Evolutionary conservation across 2,888 invertebrate genomes (phyloP).

Genomic region (Eupithecia vulgata): DNA sequence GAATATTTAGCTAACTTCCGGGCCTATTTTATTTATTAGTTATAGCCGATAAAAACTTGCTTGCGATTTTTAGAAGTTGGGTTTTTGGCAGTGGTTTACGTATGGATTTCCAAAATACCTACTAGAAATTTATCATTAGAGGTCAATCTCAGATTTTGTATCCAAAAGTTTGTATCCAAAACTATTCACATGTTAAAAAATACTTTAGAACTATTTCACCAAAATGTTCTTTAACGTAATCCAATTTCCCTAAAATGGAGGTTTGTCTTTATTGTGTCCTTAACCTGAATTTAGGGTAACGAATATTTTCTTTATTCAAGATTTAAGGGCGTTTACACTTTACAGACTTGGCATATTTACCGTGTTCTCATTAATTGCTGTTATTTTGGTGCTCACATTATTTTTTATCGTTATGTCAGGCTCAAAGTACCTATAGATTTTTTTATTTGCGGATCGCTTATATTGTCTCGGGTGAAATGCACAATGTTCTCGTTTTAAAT

Average conservation of each 20-base stretch:
- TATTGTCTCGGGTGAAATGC: neutral
- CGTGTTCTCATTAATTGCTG: neutral
- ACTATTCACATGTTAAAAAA: neutral
- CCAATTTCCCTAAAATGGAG: neutral
- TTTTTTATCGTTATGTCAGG: neutral
- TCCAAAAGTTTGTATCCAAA: neutral
- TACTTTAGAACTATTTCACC: neutral
- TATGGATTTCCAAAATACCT: neutral
- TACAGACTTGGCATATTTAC: slow-evolving; percentile 4
- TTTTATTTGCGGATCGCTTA: neutral
- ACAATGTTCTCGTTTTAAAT: slow-evolving; percentile 1
- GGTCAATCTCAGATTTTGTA: neutral
- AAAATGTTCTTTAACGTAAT: neutral
- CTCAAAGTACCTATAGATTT: neutral
- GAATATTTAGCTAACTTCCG: neutral
- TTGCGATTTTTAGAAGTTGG: no score
- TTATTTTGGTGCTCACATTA: neutral
- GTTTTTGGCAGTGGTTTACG: no score
- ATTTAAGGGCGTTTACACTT: slow-evolving; percentile 7
- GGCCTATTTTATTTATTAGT: no score
- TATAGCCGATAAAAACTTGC: no score
- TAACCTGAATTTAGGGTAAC: neutral
- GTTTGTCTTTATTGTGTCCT: slow-evolving; percentile 1
- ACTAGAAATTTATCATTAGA: neutral
- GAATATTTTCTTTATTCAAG: neutral